Evolutionary conservation across 64 coral and sea anemone genomes (phyloP), one percentile per base, ranked within the genome.

Genomic region (Montipora efflorescens): DNA sequence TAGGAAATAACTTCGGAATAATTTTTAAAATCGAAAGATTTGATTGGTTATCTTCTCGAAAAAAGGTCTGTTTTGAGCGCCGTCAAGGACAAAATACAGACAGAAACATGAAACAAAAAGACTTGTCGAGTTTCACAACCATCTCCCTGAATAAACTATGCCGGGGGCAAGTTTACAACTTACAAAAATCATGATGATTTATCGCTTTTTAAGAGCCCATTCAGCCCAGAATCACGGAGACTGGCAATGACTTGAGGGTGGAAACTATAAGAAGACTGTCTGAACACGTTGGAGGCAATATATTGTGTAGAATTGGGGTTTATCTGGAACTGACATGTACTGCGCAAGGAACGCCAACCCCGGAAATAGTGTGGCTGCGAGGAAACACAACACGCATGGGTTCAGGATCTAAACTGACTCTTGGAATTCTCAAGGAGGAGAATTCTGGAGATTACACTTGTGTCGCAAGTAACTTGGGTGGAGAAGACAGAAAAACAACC

Each of bases 391-490:
- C 62, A 57, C 53, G 53, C 8, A 45, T 89, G 45, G 82, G 82
- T 9, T 20, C 82, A 7, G 82, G 82, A 50, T n/a, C 19, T 48
- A 86, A 50, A 21, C 47, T 86, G 8, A 67, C 12, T 6, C 82
- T 86, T 50, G 82, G 82, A 8, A 72, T 86, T 72, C 66, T 86
- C 2, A 21, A 72, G 15, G 48, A 91, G 62, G 85, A 95, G 49
- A 93, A 87, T 43, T 90, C 95, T 46, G 95, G 95, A 13, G 48
- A 83, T 55, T 97, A 95, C 18, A 84, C 88, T 8, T 97, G 96
- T 52, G 51, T 77, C 12, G 96, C 96, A 11, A 83, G 13, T 18
- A 97, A 97, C 22, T 76, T 79, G 3, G 96, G 83, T 55, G 96
- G 96, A 15, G 80, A 79, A 15, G 92, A 94, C 43, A 77, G 77